Evolutionary conservation across 23 tunicate species (phyloP).

Genomic region (Diplosoma virens): DNA sequence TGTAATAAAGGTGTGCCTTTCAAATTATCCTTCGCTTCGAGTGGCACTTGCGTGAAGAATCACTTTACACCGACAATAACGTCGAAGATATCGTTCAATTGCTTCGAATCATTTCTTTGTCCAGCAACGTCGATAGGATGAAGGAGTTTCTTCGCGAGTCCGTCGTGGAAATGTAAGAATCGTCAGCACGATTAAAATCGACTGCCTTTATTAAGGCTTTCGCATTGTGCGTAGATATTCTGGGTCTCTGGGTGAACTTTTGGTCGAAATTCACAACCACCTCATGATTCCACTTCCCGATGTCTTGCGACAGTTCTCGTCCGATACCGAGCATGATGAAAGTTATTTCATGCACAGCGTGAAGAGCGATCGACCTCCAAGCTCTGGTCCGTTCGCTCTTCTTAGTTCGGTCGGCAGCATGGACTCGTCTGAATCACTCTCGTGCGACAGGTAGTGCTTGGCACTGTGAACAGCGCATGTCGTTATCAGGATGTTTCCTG

Average conservation of each 20-base stretch:
- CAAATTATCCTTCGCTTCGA: conserved; percentile 60
- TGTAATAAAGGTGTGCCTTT: conserved; percentile 53
- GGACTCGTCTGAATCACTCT: conserved; percentile 21
- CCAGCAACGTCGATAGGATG: conserved; percentile 43
- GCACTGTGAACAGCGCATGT: too few species aligned
- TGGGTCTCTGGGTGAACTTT: conserved; percentile 41
- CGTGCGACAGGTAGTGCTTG: conserved; percentile 3
- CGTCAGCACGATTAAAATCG: too few species aligned
- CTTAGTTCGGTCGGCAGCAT: conserved; percentile 52
- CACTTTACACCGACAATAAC: background rate
- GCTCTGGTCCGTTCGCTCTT: conserved; percentile 60
- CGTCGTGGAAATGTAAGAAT: conserved; percentile 49
- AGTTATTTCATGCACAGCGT: conserved; percentile 20
- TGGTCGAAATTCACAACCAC: conserved; percentile 57
- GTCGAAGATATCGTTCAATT: conserved; percentile 34
- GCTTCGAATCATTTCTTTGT: conserved; percentile 47
- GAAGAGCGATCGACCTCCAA: conserved; percentile 16
- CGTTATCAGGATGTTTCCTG: background rate
- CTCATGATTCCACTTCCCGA: conserved; percentile 68
- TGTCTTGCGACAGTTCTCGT: conserved; percentile 25
- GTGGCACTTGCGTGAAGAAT: conserved; percentile 1
- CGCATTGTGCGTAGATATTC: conserved; percentile 37
- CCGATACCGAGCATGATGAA: conserved; percentile 43
- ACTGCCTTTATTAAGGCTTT: background rate
- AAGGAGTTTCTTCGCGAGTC: conserved; percentile 8